Evolutionary conservation across 2,113 vertebrate species (phyloP).

Genomic region (Tragelaphus scriptus): DNA sequence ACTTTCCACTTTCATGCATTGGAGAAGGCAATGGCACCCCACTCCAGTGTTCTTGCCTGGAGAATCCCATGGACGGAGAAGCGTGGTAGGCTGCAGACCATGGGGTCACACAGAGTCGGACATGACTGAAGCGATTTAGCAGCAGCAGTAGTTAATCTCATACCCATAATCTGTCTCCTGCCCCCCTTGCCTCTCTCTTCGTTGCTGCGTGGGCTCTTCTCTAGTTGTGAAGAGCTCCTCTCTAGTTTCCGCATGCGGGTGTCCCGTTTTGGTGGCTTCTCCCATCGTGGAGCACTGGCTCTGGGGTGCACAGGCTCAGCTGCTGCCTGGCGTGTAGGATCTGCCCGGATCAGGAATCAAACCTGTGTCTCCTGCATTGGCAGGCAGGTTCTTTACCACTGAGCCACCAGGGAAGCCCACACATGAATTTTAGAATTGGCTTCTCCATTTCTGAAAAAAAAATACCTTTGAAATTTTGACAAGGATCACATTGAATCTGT

Average conservation of each 20-base stretch:
- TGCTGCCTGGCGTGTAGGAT: background rate
- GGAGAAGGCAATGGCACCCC: too few species aligned
- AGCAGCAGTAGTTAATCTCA: background rate
- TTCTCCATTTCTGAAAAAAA: background rate
- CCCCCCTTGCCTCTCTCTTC: background rate
- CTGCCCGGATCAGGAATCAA: background rate
- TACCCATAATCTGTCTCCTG: background rate
- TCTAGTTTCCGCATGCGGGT: background rate
- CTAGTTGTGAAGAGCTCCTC: background rate
- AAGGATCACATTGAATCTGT: background rate
- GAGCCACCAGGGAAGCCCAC: background rate
- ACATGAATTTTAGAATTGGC: background rate
- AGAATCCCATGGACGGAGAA: too few species aligned
- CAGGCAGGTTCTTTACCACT: background rate
- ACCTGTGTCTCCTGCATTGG: background rate
- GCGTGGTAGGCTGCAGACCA: too few species aligned
- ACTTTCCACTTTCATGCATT: too few species aligned
- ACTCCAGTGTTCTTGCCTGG: too few species aligned
- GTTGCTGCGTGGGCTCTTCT: background rate
- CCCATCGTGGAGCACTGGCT: accelerated
- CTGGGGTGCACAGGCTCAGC: background rate
- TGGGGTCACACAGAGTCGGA: too few species aligned
- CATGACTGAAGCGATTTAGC: too few species aligned
- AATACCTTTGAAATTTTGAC: background rate
- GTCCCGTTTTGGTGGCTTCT: background rate